Evolutionary conservation across 2,888 invertebrate species (phyloP), one percentile per base, ranked within the genome.

Genomic region (Caenorhabditis wallacei): DNA sequence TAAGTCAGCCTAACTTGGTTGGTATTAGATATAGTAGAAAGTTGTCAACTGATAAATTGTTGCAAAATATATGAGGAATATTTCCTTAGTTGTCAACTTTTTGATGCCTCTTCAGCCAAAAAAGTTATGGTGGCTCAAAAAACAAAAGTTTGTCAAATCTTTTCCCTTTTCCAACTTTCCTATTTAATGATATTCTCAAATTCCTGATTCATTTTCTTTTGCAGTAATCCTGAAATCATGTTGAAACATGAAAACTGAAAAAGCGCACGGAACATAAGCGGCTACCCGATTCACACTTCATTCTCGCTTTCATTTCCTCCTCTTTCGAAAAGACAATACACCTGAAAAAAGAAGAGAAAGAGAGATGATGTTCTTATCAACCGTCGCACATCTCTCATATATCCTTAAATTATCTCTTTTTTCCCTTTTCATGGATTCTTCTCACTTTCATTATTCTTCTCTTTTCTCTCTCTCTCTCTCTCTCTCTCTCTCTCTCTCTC

Each of bases 301-400:
- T 68, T 76, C 68, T 76, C 75, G 59, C 75, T 76, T 76, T 76
- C 68, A 57, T 69, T 24, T 26, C 46, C 24, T 8, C 30, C 30
- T 11, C 40, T 18, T 18, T 11, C 26, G 22, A 22, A 57, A 37
- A 20, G 51, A 61, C 53, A n/a, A 40, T 54, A 24, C 63, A 66
- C 64, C 57, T 66, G 40, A 5, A 30, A 30, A 30, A 30, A 30
- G 30, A 30, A 30, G 30, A 30, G 30, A 30, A 11, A 16, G 61
- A 72, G 61, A 69, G 57, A 11, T 37, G 64, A 53, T 43, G 64
- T 35, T 46, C 54, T 61, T 79, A 71, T 70, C 70, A 64, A 43
- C n/a, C 56, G 43, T 57, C 46, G 57, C 57, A 48, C 57, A 56
- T 70, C 66, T 61, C 61, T 57, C 59, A 46, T 75, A 66, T 66